These are phyloP conservation scores for Sebastes iracundus DNA, from an alignment of 2,797 vertebrate species.

Conservation along the genomic window DNA sequence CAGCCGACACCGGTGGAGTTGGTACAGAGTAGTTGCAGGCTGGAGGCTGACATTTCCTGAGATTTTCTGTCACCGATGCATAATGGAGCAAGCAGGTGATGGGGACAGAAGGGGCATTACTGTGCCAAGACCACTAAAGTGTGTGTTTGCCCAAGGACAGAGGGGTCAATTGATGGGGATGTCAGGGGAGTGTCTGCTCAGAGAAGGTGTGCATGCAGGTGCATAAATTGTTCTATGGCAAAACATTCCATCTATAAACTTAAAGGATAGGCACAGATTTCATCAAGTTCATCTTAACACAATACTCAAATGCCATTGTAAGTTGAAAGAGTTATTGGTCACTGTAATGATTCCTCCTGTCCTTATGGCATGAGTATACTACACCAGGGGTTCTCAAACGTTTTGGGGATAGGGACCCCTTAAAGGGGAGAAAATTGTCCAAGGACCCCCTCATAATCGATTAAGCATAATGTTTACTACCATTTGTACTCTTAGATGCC, in stretches of 20 bases:
- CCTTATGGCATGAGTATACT: no score
- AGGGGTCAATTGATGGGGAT: conserved; percentile 5
- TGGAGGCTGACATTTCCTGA: conserved; percentile 60
- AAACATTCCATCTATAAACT: neutral
- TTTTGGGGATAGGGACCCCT: no score
- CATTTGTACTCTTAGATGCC: no score
- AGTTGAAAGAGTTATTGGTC: neutral
- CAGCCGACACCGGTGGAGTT: conserved; percentile 45
- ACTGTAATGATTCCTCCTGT: neutral
- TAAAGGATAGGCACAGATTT: neutral
- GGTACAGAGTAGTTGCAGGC: conserved; percentile 21
- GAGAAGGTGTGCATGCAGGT: neutral
- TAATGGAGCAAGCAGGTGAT: conserved; percentile 59
- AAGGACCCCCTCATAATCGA: no score
- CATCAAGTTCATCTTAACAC: neutral
- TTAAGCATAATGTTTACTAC: no score
- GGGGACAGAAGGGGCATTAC: conserved; percentile 52
- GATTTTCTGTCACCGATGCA: conserved; percentile 51
- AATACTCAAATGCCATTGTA: neutral
- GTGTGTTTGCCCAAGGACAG: conserved; percentile 37
- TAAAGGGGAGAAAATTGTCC: no score
- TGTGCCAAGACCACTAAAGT: conserved; percentile 46
- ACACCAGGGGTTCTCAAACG: no score
- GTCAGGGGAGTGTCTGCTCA: neutral
- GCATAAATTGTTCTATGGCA: neutral